Evolutionary conservation across 1,140 invertebrate species (phyloP), one percentile per base, ranked within the genome.

Genomic region (Neotoxoptera formosana): DNA sequence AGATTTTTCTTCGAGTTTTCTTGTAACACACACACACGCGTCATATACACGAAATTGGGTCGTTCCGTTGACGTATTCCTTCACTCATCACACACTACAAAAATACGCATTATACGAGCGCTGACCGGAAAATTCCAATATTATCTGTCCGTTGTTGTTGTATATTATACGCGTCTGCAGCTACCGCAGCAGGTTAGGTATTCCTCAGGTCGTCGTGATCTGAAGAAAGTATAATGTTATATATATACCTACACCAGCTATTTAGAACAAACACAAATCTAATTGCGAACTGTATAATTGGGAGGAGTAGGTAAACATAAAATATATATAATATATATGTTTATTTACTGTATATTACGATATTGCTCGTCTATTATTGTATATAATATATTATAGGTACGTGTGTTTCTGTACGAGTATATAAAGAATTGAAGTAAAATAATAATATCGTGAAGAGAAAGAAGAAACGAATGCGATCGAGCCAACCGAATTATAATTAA

Each of bases 41-140:
- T 14, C 45, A 45, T 23, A 84, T 88, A 30, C 60, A 21, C 60
- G 9, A 51, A 93, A 92, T 51, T 84, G 91, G 91, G 91, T 93
- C 91, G 91, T 93, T 93, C 91, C 91, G 76, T 84, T 67, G 91
- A 84, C 81, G 76, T 84, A 23, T 83, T 84, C 53, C 47, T 56
- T 93, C 48, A 21, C 81, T 84, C 91, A 84, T 92, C 91, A 56
- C n/a, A 92, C n/a, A 48, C 41, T 47, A 84, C 67, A 34, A 56
- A 89, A 89, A 89, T 48, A 25, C 34, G 88, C 53, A 86, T 86
- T 86, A 86, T 45, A 93, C 91, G 91, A 86, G 91, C 91, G 56
- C 91, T 93, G 91, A 93, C 91, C 91, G 91, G 91, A 93, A 93
- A 93, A 93, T 93, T 93, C 91, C 91, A 86, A 93, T 93, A 86